Conservation (phyloP, 2,888 invertebrate species). For the Conops quadrifasciatus region DNA sequence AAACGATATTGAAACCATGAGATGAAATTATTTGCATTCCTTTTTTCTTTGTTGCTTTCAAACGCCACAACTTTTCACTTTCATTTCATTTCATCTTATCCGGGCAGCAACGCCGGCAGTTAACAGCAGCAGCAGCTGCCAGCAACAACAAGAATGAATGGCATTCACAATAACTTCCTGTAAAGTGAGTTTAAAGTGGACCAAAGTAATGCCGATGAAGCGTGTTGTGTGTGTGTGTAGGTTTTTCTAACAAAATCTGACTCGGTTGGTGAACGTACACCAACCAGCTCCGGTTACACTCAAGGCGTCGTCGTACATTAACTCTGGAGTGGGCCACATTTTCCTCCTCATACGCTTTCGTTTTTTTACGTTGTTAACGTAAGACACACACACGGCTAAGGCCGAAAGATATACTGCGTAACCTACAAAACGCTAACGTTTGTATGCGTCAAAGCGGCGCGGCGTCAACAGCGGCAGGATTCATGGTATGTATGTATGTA, state of each 20-base stretch:
- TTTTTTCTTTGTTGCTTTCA: not conserved
- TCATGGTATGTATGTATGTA: no score
- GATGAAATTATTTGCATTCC: conserved; percentile 23
- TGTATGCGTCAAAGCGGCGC: no score
- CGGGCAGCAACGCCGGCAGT: not conserved
- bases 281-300: not conserved
- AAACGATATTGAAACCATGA: not conserved
- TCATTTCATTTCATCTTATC: conserved; percentile 15
- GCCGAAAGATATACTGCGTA: no score
- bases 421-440: no score
- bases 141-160: not conserved
- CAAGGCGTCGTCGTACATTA: not conserved
- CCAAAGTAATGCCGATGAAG: conserved; percentile 10
- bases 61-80: conserved; percentile 25
- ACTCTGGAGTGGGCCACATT: no score
- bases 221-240: conserved; percentile 8
- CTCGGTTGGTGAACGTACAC: not conserved
- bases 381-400: no score
- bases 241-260: conserved; percentile 16
- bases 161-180: conserved; percentile 48
- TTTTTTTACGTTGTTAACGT: no score
- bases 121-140: not conserved
- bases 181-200: conserved; percentile 49
- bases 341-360: no score
- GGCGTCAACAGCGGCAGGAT: no score